These are phyloP conservation scores for Eremobia ochroleuca DNA, from an alignment of 2,888 invertebrate genomes.

Conservation along the genomic window DNA sequence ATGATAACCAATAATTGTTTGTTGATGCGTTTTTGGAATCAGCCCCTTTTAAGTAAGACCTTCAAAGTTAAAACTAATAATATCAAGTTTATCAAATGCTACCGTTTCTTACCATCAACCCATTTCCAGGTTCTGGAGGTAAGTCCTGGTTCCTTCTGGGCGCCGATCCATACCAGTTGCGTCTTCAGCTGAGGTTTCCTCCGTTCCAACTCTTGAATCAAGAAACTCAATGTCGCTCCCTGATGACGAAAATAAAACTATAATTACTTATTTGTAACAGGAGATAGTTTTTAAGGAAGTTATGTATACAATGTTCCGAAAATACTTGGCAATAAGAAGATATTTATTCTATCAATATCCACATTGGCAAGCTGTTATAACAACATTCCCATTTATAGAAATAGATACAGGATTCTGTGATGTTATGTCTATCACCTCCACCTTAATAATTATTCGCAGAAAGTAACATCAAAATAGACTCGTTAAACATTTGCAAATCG, in stretches of 20 bases:
- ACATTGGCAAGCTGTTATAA: too few species aligned
- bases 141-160: conserved; percentile 96
- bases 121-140: conserved; percentile 97
- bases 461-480: not conserved
- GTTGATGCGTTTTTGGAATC: not conserved
- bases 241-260: conserved; percentile 66
- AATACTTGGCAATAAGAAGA: too few species aligned
- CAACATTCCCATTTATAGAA: not conserved
- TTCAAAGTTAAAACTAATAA: not conserved
- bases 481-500: not conserved
- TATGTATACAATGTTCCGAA: not conserved
- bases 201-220: conserved; percentile 95
- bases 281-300: not conserved
- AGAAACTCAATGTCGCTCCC: conserved; percentile 92
- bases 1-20: too few species aligned
- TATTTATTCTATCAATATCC: too few species aligned
- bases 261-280: not conserved
- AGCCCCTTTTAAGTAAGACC: not conserved
- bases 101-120: conserved; percentile 93
- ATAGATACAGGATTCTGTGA: not conserved
- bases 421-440: not conserved
- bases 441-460: not conserved
- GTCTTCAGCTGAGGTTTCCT: conserved; percentile 95
- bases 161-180: conserved; percentile 97
- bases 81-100: not conserved